Evolutionary conservation across 2,888 invertebrate genomes (phyloP).

Genomic region (Thyatira batis): DNA sequence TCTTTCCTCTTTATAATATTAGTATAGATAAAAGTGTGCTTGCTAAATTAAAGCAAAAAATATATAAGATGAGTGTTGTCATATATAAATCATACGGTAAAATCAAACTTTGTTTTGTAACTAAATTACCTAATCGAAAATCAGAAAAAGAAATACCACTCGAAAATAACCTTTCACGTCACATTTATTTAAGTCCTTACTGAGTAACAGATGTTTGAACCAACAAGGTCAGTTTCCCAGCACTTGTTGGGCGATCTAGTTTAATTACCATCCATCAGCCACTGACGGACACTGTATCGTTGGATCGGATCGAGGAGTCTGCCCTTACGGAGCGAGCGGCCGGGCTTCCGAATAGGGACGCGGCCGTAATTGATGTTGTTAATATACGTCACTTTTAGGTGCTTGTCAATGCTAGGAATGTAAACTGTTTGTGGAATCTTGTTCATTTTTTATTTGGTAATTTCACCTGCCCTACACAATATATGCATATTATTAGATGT

Average conservation of each 20-base stretch:
- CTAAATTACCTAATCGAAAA: background rate
- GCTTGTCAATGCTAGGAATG: background rate
- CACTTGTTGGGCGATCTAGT: conserved; percentile 37
- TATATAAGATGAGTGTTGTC: too few relatives aligned
- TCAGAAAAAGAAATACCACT: background rate
- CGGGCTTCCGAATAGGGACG: conserved; percentile 35
- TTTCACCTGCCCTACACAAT: too few relatives aligned
- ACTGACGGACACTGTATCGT: conserved; percentile 45
- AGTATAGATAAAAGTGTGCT: too few relatives aligned
- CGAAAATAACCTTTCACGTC: background rate
- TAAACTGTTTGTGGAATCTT: background rate
- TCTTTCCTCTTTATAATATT: too few relatives aligned
- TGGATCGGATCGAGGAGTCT: conserved; percentile 30
- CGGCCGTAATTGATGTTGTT: conserved; percentile 49
- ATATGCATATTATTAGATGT: too few relatives aligned
- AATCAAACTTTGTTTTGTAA: background rate
- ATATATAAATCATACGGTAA: background rate
- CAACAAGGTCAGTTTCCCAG: conserved; percentile 33
- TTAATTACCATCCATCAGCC: conserved; percentile 67
- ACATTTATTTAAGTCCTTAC: background rate
- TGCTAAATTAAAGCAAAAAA: too few relatives aligned
- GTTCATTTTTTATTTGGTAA: background rate
- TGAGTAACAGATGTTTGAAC: conserved; percentile 8
- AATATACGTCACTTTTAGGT: conserved; percentile 46
- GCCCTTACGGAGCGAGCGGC: conserved; percentile 37